These are phyloP conservation scores for Pemphredon lugubris DNA, from an alignment of 2,888 invertebrate species.

Conservation along the genomic window DNA sequence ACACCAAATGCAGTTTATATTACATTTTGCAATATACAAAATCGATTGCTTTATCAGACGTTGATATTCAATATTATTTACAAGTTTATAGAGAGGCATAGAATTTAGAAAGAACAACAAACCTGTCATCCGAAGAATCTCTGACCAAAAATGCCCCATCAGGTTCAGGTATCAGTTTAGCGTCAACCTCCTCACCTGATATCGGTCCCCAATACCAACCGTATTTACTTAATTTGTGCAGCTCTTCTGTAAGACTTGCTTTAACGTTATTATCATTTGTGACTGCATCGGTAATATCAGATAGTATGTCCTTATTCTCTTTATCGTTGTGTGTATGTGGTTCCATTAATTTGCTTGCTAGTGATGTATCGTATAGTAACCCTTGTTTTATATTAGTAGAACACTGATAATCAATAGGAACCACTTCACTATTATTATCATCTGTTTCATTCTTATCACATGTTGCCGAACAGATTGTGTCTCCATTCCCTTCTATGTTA, in stretches of 20 bases:
- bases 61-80: too few species aligned
- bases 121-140: conserved; percentile 86
- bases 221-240: conserved; percentile 75
- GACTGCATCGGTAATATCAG: conserved; percentile 22
- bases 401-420: background rate
- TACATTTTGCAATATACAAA: too few species aligned
- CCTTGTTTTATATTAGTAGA: conserved; percentile 4
- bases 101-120: too few species aligned
- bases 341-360: conserved; percentile 4
- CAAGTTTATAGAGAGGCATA: background rate
- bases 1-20: too few species aligned
- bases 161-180: conserved; percentile 85
- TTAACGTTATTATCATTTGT: conserved; percentile 59
- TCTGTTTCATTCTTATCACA: conserved; percentile 6
- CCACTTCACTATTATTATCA: background rate
- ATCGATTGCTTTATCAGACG: too few species aligned
- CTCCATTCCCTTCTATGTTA: background rate
- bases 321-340: conserved; percentile 2
- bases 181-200: conserved; percentile 87
- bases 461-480: background rate
- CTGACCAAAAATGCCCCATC: conserved; percentile 90
- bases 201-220: conserved; percentile 94
- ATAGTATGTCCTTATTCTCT: conserved; percentile 7
- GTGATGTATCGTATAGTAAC: background rate
- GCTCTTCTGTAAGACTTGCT: conserved; percentile 68